Conservation (phyloP, 2,888 invertebrate species). For the Thecocarcelia acutangulata region DNA sequence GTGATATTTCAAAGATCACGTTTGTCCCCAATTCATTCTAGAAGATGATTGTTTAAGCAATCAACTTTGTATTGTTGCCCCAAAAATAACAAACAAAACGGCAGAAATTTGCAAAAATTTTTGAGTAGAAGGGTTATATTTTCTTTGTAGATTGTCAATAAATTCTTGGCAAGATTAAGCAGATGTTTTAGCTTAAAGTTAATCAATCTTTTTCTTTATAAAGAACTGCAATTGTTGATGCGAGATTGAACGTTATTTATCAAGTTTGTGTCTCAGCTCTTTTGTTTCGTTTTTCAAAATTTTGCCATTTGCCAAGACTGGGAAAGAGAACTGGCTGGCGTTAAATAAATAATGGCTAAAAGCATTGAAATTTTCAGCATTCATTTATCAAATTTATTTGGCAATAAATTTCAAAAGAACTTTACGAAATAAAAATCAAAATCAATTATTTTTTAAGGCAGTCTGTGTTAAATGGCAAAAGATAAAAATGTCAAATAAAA, state of each 20-base stretch:
- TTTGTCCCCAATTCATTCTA: constrained; percentile 55
- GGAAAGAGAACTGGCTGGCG: neutral
- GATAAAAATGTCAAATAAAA: too few species aligned
- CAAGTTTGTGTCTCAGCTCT: constrained; percentile 46
- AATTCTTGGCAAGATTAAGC: constrained; percentile 24
- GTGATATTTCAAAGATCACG: constrained; percentile 56
- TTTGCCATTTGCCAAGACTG: neutral
- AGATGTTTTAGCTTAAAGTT: too few species aligned
- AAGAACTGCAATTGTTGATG: neutral
- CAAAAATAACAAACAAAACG: neutral
- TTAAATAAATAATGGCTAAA: constrained; percentile 17
- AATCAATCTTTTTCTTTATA: neutral
- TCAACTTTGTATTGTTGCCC: neutral
- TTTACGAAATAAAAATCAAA: too few species aligned
- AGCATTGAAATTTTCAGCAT: neutral
- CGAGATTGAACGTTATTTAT: constrained; percentile 9
- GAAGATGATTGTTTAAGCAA: constrained; percentile 13
- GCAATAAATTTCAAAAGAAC: too few species aligned
- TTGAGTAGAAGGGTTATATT: constrained; percentile 37
- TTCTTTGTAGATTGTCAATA: constrained; percentile 10
- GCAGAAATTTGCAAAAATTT: neutral
- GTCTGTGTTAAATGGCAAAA: too few species aligned
- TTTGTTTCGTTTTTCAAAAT: constrained; percentile 25
- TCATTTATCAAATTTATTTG: neutral
- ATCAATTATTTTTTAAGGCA: too few species aligned